Conservation (phyloP, 2,113 vertebrate species). For the Nothoprocta perdicaria region DNA sequence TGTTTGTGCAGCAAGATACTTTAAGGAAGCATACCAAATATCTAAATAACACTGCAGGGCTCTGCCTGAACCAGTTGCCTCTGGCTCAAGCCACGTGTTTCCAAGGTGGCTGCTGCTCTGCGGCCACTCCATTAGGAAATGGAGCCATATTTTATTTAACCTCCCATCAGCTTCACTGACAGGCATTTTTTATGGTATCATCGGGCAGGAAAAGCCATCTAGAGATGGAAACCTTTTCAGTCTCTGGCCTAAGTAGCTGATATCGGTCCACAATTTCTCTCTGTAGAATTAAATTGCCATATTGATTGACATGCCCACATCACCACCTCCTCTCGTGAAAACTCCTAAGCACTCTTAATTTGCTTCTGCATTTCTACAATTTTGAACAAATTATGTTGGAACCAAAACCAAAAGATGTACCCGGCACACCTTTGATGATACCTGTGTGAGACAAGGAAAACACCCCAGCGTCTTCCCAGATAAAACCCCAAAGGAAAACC, state of each 20-base stretch:
- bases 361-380: neutral
- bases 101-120: neutral
- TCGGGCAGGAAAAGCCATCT: neutral
- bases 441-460: neutral
- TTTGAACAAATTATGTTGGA: neutral
- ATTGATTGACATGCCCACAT: neutral
- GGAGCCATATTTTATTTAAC: fast-evolving
- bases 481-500: neutral
- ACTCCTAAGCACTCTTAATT: neutral
- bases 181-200: neutral
- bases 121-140: neutral
- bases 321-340: neutral
- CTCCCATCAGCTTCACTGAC: neutral
- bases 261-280: neutral
- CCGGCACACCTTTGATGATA: neutral
- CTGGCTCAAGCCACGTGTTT: neutral
- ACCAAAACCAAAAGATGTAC: neutral
- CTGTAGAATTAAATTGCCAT: fast-evolving
- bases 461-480: fast-evolving
- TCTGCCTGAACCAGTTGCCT: neutral
- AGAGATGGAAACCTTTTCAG: neutral
- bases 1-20: neutral
- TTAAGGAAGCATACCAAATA: neutral
- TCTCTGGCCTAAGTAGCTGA: fast-evolving
- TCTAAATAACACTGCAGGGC: neutral